Base-by-base conservation (phyloP, 2,797 vertebrate species). In the Coccyzus lansbergi region DNA sequence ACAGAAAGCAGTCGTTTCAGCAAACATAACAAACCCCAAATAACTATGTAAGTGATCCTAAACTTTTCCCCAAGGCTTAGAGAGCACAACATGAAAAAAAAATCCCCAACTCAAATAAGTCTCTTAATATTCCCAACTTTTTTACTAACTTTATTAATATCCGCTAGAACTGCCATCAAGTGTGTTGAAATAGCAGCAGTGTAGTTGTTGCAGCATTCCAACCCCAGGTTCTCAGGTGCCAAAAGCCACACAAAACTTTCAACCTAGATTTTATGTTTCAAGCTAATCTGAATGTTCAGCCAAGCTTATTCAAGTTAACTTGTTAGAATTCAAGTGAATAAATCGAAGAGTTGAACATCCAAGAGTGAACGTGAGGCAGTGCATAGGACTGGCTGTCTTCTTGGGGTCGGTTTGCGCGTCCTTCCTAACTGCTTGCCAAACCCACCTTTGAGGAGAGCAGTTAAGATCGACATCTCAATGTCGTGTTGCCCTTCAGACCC, bases 381-480 rank as follows among this genome's bases (percentile, higher is more conserved):
- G 36, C 4, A 25, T 0, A 59, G 48, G 33, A 36, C 26, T 14
- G n/a, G n/a, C 26, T 14, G 12, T 22, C 36, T 24, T 62, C 34
- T 11, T 18, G 25, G n/a, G 40, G 48, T 58, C 38, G 12, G 3
- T 65, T 14, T 58, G 53, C 38, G 44, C 25, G 52, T 53, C 28
- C 20, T 65, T 78, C 22, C 65, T 22, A 29, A 6, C 4, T 26
- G 52, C 38, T n/a, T 52, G 48, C 24, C 40, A 44, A 74, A 88
- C 97, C 72, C 98, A 99, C 99, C 99, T 99, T 99, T 99, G 74
- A 99, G 97, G 83, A 99, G 97, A 44, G 99, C 99, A 4, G 99
- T 99, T 48, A 99, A 97, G 96, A 99, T 99, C 38, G 99, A 98
- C 99, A 99, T 99, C 97, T 99, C 99, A 49, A 99, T 99, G 88